Conservation (phyloP, 2,113 vertebrate genomes). For the Phoxinus phoxinus region DNA sequence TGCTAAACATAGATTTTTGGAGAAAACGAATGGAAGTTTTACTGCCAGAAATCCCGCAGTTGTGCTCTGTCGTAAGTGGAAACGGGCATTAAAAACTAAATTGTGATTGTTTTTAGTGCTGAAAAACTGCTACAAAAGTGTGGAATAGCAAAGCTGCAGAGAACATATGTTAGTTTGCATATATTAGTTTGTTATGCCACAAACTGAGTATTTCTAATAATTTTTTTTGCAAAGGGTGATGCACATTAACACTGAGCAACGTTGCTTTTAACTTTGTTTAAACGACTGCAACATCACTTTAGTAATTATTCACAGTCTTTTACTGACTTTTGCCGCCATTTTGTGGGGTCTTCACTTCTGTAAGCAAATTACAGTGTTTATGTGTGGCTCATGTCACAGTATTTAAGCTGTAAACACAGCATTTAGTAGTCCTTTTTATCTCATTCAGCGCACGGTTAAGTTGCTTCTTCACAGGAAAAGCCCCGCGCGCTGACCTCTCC, state of each 20-base stretch:
- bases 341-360: not conserved
- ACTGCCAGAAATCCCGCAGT: too few species aligned
- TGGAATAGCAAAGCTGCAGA: not conserved
- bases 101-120: not conserved
- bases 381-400: not conserved
- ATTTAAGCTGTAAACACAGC: not conserved
- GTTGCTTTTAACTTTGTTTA: constrained; percentile 19
- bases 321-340: not conserved
- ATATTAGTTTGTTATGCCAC: not conserved
- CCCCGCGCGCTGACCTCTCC: constrained; percentile 18
- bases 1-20: too few species aligned
- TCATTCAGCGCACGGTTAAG: constrained; percentile 7
- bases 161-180: not conserved
- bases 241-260: constrained; percentile 4
- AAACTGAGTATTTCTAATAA: not conserved
- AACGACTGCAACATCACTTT: constrained; percentile 9
- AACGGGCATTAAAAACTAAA: not conserved
- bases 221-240: not conserved
- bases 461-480: constrained; percentile 31
- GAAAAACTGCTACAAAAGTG: not conserved
- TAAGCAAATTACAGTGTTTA: constrained; percentile 10
- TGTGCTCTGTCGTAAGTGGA: not conserved
- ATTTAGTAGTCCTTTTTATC: constrained; percentile 12
- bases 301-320: constrained; percentile 2
- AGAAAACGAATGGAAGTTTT: too few species aligned